phyloP scores from a whole-genome alignment of 2,888 invertebrate species.

The Tetropium fuscum region DNA sequence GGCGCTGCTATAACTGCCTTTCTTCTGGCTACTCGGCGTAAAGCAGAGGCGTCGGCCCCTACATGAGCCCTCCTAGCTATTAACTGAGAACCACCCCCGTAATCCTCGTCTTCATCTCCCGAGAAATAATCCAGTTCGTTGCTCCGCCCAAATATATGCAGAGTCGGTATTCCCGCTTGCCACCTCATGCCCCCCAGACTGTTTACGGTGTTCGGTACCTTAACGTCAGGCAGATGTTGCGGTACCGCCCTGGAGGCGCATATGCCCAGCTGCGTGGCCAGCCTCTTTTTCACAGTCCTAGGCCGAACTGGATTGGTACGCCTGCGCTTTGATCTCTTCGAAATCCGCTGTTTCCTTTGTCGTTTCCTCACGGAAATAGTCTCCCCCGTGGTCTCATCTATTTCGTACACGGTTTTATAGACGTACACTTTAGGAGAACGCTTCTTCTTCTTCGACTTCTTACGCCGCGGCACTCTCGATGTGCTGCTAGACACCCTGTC shows the following conservation, averaged over 20 bases:
- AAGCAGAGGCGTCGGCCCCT: conserved; percentile 61
- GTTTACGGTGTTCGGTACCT: conserved; percentile 41
- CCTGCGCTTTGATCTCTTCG: conserved; percentile 28
- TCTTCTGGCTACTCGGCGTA: conserved; percentile 61
- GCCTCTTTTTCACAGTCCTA: conserved; percentile 66
- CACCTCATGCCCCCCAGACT: conserved; percentile 49
- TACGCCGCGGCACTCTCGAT: conserved; percentile 14
- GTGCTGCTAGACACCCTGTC: conserved; percentile 41
- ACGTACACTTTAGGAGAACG: conserved; percentile 65
- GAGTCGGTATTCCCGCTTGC: conserved; percentile 68
- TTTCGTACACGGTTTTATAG: conserved; percentile 76
- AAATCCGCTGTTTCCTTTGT: conserved; percentile 38
- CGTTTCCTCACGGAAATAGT: conserved; percentile 68
- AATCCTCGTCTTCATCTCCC: conserved; percentile 43
- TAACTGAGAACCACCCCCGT: conserved; percentile 39
- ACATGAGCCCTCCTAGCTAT: conserved; percentile 62
- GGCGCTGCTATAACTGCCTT: conserved; percentile 63
- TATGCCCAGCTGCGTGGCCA: conserved; percentile 69
- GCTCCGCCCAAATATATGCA: conserved; percentile 76
- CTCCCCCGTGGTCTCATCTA: conserved; percentile 70
- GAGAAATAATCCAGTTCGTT: conserved; percentile 80
- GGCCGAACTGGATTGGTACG: conserved; percentile 18
- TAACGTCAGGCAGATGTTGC: conserved; percentile 61
- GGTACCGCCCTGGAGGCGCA: conserved; percentile 58
- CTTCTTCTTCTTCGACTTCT: conserved; percentile 41